Evolutionary conservation across 2,888 invertebrate species (phyloP), one percentile per base, ranked within the genome.

Genomic region (Pelosia muscerda): DNA sequence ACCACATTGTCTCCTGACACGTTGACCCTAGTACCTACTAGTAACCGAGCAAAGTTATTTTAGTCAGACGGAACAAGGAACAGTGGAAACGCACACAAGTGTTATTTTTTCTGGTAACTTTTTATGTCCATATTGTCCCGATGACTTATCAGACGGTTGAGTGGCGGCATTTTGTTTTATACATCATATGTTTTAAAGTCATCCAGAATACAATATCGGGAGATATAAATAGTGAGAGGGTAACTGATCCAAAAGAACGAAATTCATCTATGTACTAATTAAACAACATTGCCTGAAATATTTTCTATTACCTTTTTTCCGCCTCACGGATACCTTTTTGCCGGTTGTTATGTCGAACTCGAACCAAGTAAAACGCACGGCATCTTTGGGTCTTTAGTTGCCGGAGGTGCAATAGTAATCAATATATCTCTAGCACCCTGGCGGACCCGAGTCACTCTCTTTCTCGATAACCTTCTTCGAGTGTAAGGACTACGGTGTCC

Each of bases 101-200:
- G 38, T 65, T 59, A 74, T 84, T 89, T 88, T 89, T 88, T 86
- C 75, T 78, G 74, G 70, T 76, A 81, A 81, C 72, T 87, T 90
- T 90, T 90, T 89, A 87, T 88, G 82, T 85, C 84, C 85, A 85
- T 87, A 85, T 88, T 88, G 89, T 90, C 84, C 82, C 77, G 86
- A 86, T 88, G 88, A 86, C 82, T 88, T 89, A 88, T 88, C 88
- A 80, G 78, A 74, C 78, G 81, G 81, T 78, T 79, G 82, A 85
- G 83, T 81, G 83, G 80, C 85, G 86, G 86, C 82, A 69, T 86
- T 83, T 87, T 86, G 84, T 86, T 89, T 83, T 81, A 75, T 68
- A 34, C 73, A 66, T 69, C 71, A 71, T 78, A 56, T 69, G 67
- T 60, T 71, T 65, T 63, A 69, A 71, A 74, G 71, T 68, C n/a